These are phyloP conservation scores for Nixonia krombeini DNA, from an alignment of 1,140 invertebrate genomes.

Conservation along the genomic window DNA sequence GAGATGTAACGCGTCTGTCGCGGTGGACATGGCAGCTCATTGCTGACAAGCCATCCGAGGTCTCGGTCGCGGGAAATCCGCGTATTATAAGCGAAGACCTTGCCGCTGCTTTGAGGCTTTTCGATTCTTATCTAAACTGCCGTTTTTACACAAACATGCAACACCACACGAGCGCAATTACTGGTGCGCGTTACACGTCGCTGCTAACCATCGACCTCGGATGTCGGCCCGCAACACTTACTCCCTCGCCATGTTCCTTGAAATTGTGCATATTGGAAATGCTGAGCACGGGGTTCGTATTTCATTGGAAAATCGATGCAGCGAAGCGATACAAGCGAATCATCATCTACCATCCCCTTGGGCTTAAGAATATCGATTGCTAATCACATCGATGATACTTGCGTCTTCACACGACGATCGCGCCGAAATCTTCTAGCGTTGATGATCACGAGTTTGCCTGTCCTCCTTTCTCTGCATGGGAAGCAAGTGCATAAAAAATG, in stretches of 20 bases:
- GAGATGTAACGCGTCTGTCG: constrained; percentile 6
- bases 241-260: constrained; percentile 14
- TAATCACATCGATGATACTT: too few species aligned
- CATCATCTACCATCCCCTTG: too few species aligned
- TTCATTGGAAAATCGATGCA: constrained; percentile 41
- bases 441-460: too few species aligned
- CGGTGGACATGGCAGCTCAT: constrained; percentile 23
- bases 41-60: constrained; percentile 43
- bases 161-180: constrained; percentile 28
- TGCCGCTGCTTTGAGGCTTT: constrained; percentile 47
- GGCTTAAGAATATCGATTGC: too few species aligned
- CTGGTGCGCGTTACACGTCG: constrained; percentile 22
- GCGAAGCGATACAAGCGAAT: constrained; percentile 17
- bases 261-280: constrained; percentile 20
- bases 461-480: too few species aligned
- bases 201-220: constrained; percentile 40
- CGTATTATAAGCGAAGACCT: constrained; percentile 37
- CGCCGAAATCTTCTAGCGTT: too few species aligned
- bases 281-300: constrained; percentile 31
- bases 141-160: constrained; percentile 54
- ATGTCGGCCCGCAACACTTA: constrained; percentile 16
- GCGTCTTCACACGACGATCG: too few species aligned
- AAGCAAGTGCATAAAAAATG: too few species aligned
- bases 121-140: constrained; percentile 47
- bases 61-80: constrained; percentile 50